Conservation (phyloP, 2,113 vertebrate species). For the Zosterops japonicus region DNA sequence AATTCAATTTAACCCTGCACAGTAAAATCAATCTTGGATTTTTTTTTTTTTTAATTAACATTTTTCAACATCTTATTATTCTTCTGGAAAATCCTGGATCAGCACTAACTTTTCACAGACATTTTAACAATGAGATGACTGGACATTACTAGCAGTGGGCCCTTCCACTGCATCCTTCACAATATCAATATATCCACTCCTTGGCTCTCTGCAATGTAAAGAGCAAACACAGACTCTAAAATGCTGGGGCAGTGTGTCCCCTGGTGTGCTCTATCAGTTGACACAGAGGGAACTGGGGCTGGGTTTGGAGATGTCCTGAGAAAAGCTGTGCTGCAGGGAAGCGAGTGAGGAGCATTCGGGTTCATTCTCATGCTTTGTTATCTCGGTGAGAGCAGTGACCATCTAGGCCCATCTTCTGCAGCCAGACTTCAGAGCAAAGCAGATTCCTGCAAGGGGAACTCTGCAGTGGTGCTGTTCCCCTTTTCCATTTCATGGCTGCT, state of each 20-base stretch:
- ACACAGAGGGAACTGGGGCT: background rate
- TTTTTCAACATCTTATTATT: background rate
- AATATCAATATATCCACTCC: rapidly evolving
- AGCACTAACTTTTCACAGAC: background rate
- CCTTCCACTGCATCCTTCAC: background rate
- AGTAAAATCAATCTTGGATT: background rate
- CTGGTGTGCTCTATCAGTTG: rapidly evolving
- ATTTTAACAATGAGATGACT: background rate
- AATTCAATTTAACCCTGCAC: background rate
- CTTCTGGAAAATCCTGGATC: background rate
- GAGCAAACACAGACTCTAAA: background rate
- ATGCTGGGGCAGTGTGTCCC: rapidly evolving
- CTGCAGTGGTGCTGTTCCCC: background rate
- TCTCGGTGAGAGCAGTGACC: background rate
- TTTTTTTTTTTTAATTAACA: background rate
- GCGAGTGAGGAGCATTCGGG: background rate
- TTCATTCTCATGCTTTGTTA: background rate
- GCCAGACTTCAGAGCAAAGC: background rate
- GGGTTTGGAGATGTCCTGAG: background rate
- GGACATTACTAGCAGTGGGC: background rate
- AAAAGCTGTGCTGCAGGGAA: background rate
- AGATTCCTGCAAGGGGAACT: rapidly evolving
- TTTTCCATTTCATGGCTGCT: background rate
- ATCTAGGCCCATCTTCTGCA: background rate
- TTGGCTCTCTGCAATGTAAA: background rate